Evolutionary conservation across 1,140 invertebrate species (phyloP).

Genomic region (Drosophila sulfurigaster): DNA sequence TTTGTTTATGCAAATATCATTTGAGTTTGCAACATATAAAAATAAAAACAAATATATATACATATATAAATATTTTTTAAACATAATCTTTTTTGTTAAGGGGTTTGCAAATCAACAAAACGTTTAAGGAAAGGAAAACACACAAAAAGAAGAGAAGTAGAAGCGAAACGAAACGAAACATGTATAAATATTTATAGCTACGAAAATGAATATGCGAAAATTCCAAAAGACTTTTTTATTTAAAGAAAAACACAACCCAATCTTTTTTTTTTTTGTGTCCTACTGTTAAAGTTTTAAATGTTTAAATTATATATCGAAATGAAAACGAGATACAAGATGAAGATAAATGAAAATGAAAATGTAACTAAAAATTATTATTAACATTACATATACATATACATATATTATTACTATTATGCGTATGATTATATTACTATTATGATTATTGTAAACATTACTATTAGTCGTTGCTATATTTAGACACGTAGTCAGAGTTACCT

Average conservation of each 20-base stretch:
- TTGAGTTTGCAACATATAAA: slow-evolving; percentile 16
- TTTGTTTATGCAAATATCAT: slow-evolving; percentile 26
- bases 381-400: background rate
- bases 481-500: slow-evolving; percentile 26
- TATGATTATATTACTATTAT: slow-evolving; percentile 25
- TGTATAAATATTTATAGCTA: slow-evolving; percentile 57
- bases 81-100: slow-evolving; percentile 31
- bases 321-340: background rate
- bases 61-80: slow-evolving; percentile 24
- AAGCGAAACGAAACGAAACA: background rate
- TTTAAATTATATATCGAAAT: slow-evolving; percentile 45
- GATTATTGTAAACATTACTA: slow-evolving; percentile 36
- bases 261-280: slow-evolving; percentile 57
- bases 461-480: slow-evolving; percentile 54
- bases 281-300: slow-evolving; percentile 52
- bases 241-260: slow-evolving; percentile 40
- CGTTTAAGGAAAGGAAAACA: slow-evolving; percentile 2
- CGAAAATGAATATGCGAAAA: slow-evolving; percentile 73
- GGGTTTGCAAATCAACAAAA: slow-evolving; percentile 27
- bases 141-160: background rate
- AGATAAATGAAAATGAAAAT: slow-evolving; percentile 44
- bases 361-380: slow-evolving; percentile 39
- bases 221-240: slow-evolving; percentile 74
- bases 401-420: slow-evolving; percentile 40
- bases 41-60: slow-evolving; percentile 20